These are phyloP conservation scores for Scaptomyza montana DNA, from an alignment of 1,140 invertebrate species.

Conservation along the genomic window DNA sequence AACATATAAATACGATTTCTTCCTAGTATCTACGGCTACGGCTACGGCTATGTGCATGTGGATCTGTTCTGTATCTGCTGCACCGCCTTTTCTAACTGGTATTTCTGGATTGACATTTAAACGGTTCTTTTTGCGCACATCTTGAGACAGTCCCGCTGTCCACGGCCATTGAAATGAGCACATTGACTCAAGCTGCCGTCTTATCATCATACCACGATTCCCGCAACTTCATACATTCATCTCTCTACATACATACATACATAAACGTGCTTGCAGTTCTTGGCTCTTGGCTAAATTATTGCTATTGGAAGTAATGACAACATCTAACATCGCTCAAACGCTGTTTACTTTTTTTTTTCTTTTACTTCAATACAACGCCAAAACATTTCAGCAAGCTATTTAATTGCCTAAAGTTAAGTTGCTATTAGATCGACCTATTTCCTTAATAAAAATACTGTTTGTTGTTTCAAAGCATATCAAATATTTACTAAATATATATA, in stretches of 20 bases:
- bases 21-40: constrained; percentile 50
- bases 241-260: neutral
- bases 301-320: constrained; percentile 21
- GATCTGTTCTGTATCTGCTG: constrained; percentile 24
- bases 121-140: constrained; percentile 81
- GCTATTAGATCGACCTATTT: neutral
- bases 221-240: neutral
- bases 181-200: constrained; percentile 74
- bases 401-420: constrained; percentile 4
- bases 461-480: neutral
- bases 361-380: neutral
- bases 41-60: constrained; percentile 17
- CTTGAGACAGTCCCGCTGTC: constrained; percentile 66
- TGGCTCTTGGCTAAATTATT: constrained; percentile 6
- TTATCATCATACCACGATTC: constrained; percentile 11
- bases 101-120: constrained; percentile 83
- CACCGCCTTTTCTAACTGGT: constrained; percentile 79
- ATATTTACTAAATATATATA: neutral
- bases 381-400: constrained; percentile 2
- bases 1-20: constrained; percentile 76
- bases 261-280: constrained; percentile 1
- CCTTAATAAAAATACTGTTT: neutral
- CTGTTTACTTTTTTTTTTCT: neutral
- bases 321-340: constrained; percentile 9
- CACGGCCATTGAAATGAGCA: constrained; percentile 74